Percentiles rank a stretch among this genome's conserved stretches.
Conservation (phyloP, 2,797 vertebrate genomes). For the Hemibagrus guttatus region DNA sequence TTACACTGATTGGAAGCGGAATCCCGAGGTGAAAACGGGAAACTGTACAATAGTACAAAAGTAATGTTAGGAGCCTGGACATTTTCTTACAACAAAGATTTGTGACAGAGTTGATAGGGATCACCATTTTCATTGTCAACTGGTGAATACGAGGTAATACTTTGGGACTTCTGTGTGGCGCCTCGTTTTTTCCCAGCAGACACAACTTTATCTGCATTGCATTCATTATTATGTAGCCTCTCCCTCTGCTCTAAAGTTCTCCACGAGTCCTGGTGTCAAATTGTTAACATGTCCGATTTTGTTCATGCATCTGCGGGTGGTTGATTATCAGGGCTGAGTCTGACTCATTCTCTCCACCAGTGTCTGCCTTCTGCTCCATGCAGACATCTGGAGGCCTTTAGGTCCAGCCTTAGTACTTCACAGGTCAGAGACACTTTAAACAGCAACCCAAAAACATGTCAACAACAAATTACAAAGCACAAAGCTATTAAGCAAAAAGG, state of each 20-base stretch:
- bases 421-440: slow-evolving; percentile 45
- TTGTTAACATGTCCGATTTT: slow-evolving; percentile 30
- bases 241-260: neutral
- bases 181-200: neutral
- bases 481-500: neutral
- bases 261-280: slow-evolving; percentile 14
- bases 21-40: slow-evolving; percentile 12
- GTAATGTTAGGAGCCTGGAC: slow-evolving; percentile 22
- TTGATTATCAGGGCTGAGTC: slow-evolving; percentile 33
- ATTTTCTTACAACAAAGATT: slow-evolving; percentile 16
- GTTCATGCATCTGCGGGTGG: slow-evolving; percentile 36
- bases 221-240: slow-evolving; percentile 9
- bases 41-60: slow-evolving; percentile 11
- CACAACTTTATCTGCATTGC: slow-evolving; percentile 4
- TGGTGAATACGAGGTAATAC: slow-evolving; percentile 20
- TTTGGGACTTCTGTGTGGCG: slow-evolving; percentile 6
- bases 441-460: slow-evolving; percentile 34
- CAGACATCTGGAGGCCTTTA: slow-evolving; percentile 53
- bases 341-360: slow-evolving; percentile 51
- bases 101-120: slow-evolving; percentile 22
- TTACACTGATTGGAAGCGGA: slow-evolving; percentile 26
- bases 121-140: slow-evolving; percentile 17
- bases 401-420: slow-evolving; percentile 31
- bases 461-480: slow-evolving; percentile 20
- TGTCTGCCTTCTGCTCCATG: slow-evolving; percentile 18